phyloP scores from a whole-genome alignment of 2,888 invertebrate genomes.

The Acleris laterana region DNA sequence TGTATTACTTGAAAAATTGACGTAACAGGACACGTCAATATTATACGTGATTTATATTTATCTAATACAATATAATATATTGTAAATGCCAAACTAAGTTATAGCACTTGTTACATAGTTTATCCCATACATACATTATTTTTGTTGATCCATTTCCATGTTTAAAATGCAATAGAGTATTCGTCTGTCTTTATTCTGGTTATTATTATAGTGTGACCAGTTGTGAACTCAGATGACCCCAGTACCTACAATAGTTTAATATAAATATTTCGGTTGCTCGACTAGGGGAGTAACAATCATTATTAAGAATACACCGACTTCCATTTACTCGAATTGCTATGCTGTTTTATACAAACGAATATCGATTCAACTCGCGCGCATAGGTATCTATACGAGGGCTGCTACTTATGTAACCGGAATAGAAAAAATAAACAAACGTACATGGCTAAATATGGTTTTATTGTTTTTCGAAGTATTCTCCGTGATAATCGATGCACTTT shows the following conservation, averaged over 20 bases:
- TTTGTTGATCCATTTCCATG: constrained; percentile 80
- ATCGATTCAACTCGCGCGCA: constrained; percentile 3
- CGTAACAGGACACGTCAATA: constrained; percentile 51
- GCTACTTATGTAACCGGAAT: no score
- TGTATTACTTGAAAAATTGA: constrained; percentile 47
- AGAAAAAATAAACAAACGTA: no score
- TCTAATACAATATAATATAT: constrained; percentile 67
- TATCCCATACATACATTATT: constrained; percentile 79
- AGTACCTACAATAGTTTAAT: constrained; percentile 78
- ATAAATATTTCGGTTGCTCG: constrained; percentile 72
- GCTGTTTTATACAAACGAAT: constrained; percentile 34
- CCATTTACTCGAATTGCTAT: constrained; percentile 42
- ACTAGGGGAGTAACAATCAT: constrained; percentile 57
- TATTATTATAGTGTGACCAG: constrained; percentile 37
- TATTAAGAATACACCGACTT: constrained; percentile 71
- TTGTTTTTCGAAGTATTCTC: no score
- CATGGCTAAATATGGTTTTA: no score
- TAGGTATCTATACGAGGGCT: no score
- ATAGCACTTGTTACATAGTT: constrained; percentile 80
- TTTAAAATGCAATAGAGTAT: constrained; percentile 82
- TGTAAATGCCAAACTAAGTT: constrained; percentile 76
- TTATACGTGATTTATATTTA: constrained; percentile 55
- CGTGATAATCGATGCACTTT: no score
- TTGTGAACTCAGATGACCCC: constrained; percentile 50
- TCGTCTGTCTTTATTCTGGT: constrained; percentile 48